Evolutionary conservation across 2,888 invertebrate species (phyloP).

Genomic region (Agrilus mali): DNA sequence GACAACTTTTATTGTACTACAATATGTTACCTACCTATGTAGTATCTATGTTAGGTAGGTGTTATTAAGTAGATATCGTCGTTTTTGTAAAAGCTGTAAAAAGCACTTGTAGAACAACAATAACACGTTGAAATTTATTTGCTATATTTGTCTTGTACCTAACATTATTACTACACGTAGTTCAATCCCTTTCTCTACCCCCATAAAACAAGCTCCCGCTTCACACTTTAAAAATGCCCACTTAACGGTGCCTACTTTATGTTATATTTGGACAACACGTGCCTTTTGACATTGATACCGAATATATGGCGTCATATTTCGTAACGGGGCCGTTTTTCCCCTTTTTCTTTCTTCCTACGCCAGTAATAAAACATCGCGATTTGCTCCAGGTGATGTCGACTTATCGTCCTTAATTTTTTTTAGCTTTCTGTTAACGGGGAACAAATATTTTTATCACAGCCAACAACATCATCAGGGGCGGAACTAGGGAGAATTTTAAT

Average conservation of each 20-base stretch:
- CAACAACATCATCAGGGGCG: too few species aligned
- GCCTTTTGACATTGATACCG: constrained; percentile 30
- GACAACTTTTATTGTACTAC: too few species aligned
- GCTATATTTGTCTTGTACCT: constrained; percentile 11
- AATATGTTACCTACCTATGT: too few species aligned
- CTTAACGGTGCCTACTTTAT: constrained; percentile 29
- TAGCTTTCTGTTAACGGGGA: too few species aligned
- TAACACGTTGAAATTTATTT: constrained; percentile 10
- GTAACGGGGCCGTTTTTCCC: constrained; percentile 20
- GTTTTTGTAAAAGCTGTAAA: constrained; percentile 7
- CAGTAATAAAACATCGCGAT: constrained; percentile 1
- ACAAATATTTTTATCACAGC: too few species aligned
- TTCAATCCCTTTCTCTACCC: constrained; percentile 12
- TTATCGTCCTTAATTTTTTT: not conserved
- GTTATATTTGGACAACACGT: constrained; percentile 33
- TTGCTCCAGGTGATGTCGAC: not conserved
- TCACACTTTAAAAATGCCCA: constrained; percentile 28
- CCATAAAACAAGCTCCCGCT: constrained; percentile 21
- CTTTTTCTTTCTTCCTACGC: constrained; percentile 9
- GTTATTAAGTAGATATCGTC: too few species aligned
- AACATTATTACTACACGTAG: constrained; percentile 10
- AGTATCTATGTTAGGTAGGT: too few species aligned
- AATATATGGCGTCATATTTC: constrained; percentile 30
- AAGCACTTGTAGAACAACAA: constrained; percentile 8
- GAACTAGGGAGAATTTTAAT: too few species aligned